Conservation (phyloP, 2,113 vertebrate species). For the Dendropsophus ebraccatus region DNA sequence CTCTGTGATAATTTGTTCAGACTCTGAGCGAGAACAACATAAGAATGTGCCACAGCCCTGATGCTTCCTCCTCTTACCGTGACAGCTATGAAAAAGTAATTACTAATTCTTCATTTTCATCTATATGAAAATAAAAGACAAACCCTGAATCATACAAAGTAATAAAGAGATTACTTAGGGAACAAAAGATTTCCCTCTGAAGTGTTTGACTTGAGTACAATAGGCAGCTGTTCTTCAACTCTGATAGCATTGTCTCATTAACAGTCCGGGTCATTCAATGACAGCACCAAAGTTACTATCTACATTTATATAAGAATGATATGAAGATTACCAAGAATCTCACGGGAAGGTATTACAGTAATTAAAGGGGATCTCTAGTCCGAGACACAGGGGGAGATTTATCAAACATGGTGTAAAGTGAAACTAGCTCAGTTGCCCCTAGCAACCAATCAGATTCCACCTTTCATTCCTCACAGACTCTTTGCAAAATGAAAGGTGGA, state of each 20-base stretch:
- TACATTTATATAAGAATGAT: neutral
- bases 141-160: neutral
- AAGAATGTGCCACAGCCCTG: neutral
- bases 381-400: too few species aligned
- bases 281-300: neutral
- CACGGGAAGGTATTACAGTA: neutral
- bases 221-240: neutral
- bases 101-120: neutral
- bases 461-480: too few species aligned
- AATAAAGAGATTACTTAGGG: neutral
- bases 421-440: too few species aligned
- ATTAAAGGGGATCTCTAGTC: neutral
- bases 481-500: too few species aligned
- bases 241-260: neutral
- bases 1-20: neutral
- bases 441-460: too few species aligned
- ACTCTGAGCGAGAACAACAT: neutral
- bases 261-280: neutral
- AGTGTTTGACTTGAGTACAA: neutral
- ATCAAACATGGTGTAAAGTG: too few species aligned
- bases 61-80: neutral
- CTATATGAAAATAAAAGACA: constrained; percentile 16
- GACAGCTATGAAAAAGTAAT: constrained; percentile 1
- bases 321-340: neutral
- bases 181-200: neutral